Base-by-base conservation (phyloP, 2,797 vertebrate species). In the Paratrypauchen microcephalus region DNA sequence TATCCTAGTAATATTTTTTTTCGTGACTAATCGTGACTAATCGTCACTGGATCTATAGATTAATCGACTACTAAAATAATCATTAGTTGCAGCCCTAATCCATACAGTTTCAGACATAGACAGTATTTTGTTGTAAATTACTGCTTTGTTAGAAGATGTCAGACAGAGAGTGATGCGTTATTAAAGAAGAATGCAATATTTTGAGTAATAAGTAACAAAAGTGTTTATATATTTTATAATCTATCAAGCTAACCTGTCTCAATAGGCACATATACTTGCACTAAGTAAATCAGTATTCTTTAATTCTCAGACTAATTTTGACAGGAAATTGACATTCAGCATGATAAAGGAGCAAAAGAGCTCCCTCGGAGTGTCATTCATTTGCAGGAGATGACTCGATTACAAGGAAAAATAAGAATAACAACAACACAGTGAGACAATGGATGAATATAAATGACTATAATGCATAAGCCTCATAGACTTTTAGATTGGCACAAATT, bases 331-430 rank as follows among this genome's bases (percentile, higher is more conserved):
- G 41, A 52, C 47, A 66, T 23, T 23, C 8, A 48, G 50, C 63
- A 70, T 70, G 55, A 69, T 62, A 45, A 39, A 69, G 12, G 3
- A 54, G 8, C 24, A 58, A n/a, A 66, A 21, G 13, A 58, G 2
- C 19, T 11, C 19, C 61, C 76, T 28, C 61, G 59, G 41, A 65
- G 32, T 24, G 50, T 69, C 52, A 69, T 57, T 66, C 26, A 72
- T 76, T 71, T 77, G 70, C 54, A 39, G 59, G 62, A 30, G 48
- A 65, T 45, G 18, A 60, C 9, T 18, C 26, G 24, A 58, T 62
- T 19, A 64, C 30, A 72, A 52, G 12, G 24, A 73, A 45, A 62
- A 21, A 9, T 32, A 58, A 65, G 47, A 28, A 45, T 59, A 13
- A 45, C 47, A 23, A 55, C 19, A 32, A 32, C 7, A 18, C 0